Evolutionary conservation across 1,140 invertebrate genomes (phyloP).

Genomic region (Atta colombica): DNA sequence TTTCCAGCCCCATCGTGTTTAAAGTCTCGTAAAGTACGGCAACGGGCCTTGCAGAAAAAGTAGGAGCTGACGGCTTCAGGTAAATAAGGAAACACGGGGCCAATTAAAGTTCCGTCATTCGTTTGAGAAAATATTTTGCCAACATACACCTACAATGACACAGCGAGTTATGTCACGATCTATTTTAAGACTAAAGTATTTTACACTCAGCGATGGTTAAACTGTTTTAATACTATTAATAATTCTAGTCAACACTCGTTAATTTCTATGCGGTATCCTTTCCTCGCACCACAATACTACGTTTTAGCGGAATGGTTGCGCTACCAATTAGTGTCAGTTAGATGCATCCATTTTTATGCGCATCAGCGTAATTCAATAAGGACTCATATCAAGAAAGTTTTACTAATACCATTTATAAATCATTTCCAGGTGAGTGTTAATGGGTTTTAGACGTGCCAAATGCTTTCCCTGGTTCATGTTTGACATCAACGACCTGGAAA

Average conservation of each 20-base stretch:
- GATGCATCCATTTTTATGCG: conserved; percentile 31
- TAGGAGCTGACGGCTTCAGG: conserved; percentile 29
- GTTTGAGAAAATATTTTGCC: conserved; percentile 39
- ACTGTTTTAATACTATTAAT: conserved; percentile 43
- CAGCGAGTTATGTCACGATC: conserved; percentile 25
- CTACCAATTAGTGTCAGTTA: conserved; percentile 61
- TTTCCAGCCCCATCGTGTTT: conserved; percentile 67
- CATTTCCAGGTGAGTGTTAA: conserved; percentile 58
- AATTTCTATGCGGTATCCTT: conserved; percentile 19
- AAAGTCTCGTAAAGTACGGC: conserved; percentile 74
- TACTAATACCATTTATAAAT: conserved; percentile 52
- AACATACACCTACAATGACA: conserved; percentile 5
- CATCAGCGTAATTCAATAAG: conserved; percentile 44
- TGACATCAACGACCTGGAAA: conserved; percentile 59
- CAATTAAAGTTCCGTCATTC: conserved; percentile 13
- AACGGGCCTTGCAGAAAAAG: conserved; percentile 1
- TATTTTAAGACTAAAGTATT: conserved; percentile 36
- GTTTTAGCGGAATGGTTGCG: conserved; percentile 42
- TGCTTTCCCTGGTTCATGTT: conserved; percentile 49
- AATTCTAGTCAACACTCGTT: conserved; percentile 43
- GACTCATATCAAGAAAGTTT: conserved; percentile 55
- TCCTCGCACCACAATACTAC: conserved; percentile 4
- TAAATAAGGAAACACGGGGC: conserved; percentile 17
- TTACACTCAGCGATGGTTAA: conserved; percentile 4
- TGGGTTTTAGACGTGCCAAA: conserved; percentile 49